Evolutionary conservation across 2,888 invertebrate species (phyloP), one percentile per base, ranked within the genome.

Genomic region (Lypha dubia): DNA sequence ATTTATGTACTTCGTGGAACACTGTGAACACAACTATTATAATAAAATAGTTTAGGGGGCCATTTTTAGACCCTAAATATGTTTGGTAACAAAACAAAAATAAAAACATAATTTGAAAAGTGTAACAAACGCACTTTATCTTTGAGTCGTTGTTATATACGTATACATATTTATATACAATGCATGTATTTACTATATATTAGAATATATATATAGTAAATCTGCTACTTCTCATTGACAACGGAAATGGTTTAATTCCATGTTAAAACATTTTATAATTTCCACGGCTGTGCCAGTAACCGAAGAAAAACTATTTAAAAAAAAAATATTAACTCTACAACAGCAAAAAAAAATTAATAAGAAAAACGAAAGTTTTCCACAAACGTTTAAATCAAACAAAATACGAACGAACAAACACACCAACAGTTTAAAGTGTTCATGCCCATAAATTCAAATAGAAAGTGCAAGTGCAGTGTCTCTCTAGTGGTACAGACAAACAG

Each of bases 321-420:
- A 58, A 74, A 67, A 80, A 62, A 41, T 63, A 56, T 56, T 51
- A 35, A 46, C 11, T 62, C 32, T 62, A 53, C 24, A 56, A 32
- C 11, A 46, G 15, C 3, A 38, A 11, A 38, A 13, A 38, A 32
- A 46, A 77, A 63, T 60, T 28, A 51, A 73, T 65, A 79, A 89
- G 91, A 90, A 90, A 90, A 90, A 90, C 90, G 91, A 91, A 90
- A 90, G 91, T 91, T 90, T 90, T 90, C 90, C 90, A 90, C 89
- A 71, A 79, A 68, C 51, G 58, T 28, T 76, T 49, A 77, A 77
- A 68, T 67, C 46, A 74, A 60, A 32, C 8, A 73, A 58, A 46
- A 67, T 58, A 67, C 13, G 15, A 44, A 63, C 44, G 0, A 58
- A 56, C 58, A 76, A 56, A 60, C 41, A 38, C 15, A 65, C 41